Base-by-base conservation (phyloP, 2,797 vertebrate species). In the Acipenser ruthenus region DNA sequence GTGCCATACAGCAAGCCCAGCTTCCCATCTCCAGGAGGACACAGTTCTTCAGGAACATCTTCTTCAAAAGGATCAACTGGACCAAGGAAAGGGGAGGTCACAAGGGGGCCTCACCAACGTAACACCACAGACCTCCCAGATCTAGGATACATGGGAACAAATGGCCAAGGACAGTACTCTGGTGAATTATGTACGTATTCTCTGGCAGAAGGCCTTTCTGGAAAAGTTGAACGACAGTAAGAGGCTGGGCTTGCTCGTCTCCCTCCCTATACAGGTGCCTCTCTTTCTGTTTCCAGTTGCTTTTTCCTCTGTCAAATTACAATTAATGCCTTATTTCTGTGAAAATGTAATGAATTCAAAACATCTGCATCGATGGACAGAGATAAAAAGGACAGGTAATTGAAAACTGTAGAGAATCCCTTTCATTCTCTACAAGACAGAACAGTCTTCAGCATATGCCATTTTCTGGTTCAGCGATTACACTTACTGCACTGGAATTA, bases 41-140 rank as follows among this genome's bases (percentile, higher is more conserved):
- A 99, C 82, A 98, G 94, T 80, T 99, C 96, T 58, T 95, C 95
- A n/a, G 96, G 97, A 78, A 99, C 96, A 12, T 81, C 89, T 60
- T 99, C 97, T 80, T 99, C 96, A 62, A 99, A 97, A 84, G 94
- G 95, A 74, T 99, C 97, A 0, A 99, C 96, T 0, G 97, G 96
- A 79, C 93, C 95, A 50, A 91, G 95, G 74, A 99, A 98, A 89
- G 74, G 84, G 0, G 96, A 99, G 67, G 89, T 90, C 11, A 85
- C 94, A 64, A 85, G 93, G 72, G 88, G 93, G 68, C 87, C 87
- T 73, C 95, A 97, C 71, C 95, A 97, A 83, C 88, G 89, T 78
- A 93, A 93, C 73, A 80, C 88, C 80, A 86, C 86, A 61, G 97
- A 99, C 83, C 94, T 97, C 74, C 90, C 93, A 1, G 92, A 96